phyloP scores from a whole-genome alignment of 2,797 vertebrate genomes.

The Microhierax caerulescens region DNA sequence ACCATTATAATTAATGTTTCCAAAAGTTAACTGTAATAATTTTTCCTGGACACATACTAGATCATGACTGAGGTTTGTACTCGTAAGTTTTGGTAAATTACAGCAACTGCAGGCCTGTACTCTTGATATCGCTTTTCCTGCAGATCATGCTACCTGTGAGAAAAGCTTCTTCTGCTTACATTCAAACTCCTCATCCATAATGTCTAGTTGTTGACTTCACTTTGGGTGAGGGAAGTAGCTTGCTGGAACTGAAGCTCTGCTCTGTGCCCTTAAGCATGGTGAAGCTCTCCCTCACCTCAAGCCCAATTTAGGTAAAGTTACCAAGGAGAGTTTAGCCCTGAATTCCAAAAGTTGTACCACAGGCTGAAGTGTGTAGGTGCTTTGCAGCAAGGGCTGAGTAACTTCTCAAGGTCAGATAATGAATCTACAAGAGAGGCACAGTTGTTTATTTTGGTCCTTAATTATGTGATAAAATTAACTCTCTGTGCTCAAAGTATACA shows the following conservation, averaged over 20 bases:
- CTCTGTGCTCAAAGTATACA: not conserved
- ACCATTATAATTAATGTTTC: not conserved
- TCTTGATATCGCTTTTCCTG: not conserved
- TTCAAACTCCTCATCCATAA: not conserved
- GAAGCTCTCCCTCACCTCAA: not conserved
- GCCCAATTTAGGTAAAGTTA: not conserved
- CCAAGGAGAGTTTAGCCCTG: not conserved
- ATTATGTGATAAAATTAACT: not conserved
- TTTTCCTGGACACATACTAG: not conserved
- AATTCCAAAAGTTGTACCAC: not conserved
- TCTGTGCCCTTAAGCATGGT: not conserved
- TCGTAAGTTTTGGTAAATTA: not conserved
- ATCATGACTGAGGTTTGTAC: not conserved
- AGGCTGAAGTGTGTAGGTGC: not conserved
- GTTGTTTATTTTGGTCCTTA: not conserved
- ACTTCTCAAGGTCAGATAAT: not conserved
- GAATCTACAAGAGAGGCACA: not conserved
- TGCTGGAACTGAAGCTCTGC: not conserved
- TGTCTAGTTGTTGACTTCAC: not conserved
- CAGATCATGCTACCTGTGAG: not conserved
- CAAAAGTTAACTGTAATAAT: not conserved
- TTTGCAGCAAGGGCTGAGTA: not conserved
- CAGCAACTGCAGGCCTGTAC: not conserved
- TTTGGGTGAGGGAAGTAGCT: not conserved
- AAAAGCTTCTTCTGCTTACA: not conserved